These are phyloP conservation scores for Vulpes lagopus DNA, from an alignment of 2,113 vertebrate genomes.

Conservation along the genomic window DNA sequence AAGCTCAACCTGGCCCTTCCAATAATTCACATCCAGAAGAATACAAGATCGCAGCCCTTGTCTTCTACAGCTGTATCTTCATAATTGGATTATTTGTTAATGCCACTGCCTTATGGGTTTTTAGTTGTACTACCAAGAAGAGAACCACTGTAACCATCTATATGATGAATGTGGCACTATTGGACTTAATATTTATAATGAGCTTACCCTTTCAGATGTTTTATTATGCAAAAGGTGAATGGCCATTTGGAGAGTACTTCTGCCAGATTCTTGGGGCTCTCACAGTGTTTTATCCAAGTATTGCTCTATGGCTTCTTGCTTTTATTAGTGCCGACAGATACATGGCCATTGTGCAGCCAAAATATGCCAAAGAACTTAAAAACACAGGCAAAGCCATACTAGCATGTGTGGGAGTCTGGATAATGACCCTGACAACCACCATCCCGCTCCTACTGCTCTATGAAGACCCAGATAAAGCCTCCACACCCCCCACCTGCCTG, in stretches of 20 bases:
- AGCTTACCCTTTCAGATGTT: conserved; percentile 94
- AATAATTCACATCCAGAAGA: conserved; percentile 87
- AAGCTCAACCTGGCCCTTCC: conserved; percentile 50
- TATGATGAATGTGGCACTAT: conserved; percentile 97
- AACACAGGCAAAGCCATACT: conserved; percentile 93
- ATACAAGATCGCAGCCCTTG: conserved; percentile 90
- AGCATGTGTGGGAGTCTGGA: conserved; percentile 92
- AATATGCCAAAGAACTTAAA: conserved; percentile 94
- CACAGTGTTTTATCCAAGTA: conserved; percentile 95
- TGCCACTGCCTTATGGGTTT: conserved; percentile 95
- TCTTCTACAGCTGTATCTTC: conserved; percentile 94
- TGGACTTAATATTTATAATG: conserved; percentile 94
- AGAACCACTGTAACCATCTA: conserved; percentile 95
- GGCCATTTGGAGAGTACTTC: conserved; percentile 94
- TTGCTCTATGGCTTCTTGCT: conserved; percentile 96
- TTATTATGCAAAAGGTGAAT: conserved; percentile 91
- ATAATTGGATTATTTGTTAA: conserved; percentile 93
- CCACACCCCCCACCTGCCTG: conserved; percentile 92
- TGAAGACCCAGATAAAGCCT: conserved; percentile 90
- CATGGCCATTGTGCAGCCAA: conserved; percentile 97
- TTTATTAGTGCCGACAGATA: conserved; percentile 97
- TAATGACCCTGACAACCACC: conserved; percentile 92
- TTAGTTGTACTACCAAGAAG: conserved; percentile 97
- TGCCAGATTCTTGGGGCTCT: conserved; percentile 92
- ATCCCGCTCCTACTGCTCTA: conserved; percentile 90